phyloP scores from a whole-genome alignment of 1,140 invertebrate species.

The Lordiphosa mommai region DNA sequence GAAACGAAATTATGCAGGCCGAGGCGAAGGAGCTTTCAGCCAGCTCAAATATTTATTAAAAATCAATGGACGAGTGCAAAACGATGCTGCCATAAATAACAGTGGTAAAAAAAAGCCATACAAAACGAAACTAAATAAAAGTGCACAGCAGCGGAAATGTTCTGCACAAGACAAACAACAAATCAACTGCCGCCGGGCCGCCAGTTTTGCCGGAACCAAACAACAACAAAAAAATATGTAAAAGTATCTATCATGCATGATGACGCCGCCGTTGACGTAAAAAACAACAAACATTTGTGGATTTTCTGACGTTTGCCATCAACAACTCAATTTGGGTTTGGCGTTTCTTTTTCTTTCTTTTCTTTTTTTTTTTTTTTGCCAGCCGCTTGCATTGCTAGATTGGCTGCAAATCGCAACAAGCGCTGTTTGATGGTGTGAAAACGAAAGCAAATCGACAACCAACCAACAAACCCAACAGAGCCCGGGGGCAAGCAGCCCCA shows the following conservation, averaged over 20 bases:
- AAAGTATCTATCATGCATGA: slow-evolving; percentile 73
- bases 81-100: slow-evolving; percentile 60
- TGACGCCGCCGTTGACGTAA: slow-evolving; percentile 32
- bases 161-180: slow-evolving; percentile 73
- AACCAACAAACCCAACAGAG: slow-evolving; percentile 1
- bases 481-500: background rate
- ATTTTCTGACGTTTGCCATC: slow-evolving; percentile 55
- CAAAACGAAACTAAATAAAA: slow-evolving; percentile 64
- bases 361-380: background rate
- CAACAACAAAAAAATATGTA: slow-evolving; percentile 54
- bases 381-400: slow-evolving; percentile 23
- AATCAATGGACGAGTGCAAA: slow-evolving; percentile 55
- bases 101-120: slow-evolving; percentile 14
- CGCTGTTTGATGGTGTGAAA: slow-evolving; percentile 70
- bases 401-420: slow-evolving; percentile 64
- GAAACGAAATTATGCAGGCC: slow-evolving; percentile 73
- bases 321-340: slow-evolving; percentile 66
- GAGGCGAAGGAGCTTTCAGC: slow-evolving; percentile 4
- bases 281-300: slow-evolving; percentile 35
- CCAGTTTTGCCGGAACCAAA: slow-evolving; percentile 35
- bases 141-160: slow-evolving; percentile 50
- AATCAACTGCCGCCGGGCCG: slow-evolving; percentile 68
- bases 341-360: slow-evolving; percentile 5
- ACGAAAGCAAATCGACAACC: slow-evolving; percentile 54
- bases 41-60: slow-evolving; percentile 71